phyloP scores from a whole-genome alignment of 30 jellyfish, hydroid and myxozoan species.

The Calvadosia cruxmelitensis region DNA sequence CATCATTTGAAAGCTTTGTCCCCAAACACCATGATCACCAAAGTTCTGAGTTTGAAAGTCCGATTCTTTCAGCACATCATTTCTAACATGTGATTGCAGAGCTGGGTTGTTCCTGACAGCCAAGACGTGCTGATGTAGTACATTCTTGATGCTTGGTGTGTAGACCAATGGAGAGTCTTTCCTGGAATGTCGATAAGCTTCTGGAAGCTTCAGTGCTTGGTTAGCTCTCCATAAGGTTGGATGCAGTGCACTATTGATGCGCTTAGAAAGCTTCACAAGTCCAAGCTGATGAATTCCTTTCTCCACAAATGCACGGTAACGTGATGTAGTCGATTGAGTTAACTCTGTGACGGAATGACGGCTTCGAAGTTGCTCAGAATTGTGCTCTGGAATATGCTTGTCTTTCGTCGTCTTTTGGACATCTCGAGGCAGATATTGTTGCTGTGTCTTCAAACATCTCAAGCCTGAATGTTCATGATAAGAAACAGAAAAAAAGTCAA shows the following conservation, averaged over 20 bases:
- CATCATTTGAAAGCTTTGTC: conserved; percentile 63
- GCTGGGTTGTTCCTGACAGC: background rate
- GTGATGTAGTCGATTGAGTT: conserved; percentile 67
- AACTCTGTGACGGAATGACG: conserved; percentile 25
- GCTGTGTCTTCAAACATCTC: conserved; percentile 53
- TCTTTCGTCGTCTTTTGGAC: no score
- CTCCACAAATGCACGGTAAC: conserved; percentile 86
- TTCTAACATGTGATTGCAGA: background rate
- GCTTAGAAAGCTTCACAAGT: conserved; percentile 31
- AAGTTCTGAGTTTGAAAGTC: conserved; percentile 23
- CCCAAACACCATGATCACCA: conserved; percentile 61
- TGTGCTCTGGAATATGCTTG: no score
- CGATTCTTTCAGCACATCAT: background rate
- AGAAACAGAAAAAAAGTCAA: background rate
- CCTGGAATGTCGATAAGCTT: background rate
- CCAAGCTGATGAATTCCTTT: conserved; percentile 62
- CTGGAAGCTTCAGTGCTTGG: conserved; percentile 1
- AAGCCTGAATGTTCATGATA: no score
- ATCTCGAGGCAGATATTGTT: no score
- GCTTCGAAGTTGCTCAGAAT: no score
- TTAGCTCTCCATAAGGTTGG: conserved; percentile 61
- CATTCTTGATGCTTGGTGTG: background rate
- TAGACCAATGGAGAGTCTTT: background rate
- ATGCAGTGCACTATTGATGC: conserved; percentile 33
- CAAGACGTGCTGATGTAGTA: background rate